These are phyloP conservation scores for Dryas iulia DNA, from an alignment of 1,140 invertebrate species.

Conservation along the genomic window DNA sequence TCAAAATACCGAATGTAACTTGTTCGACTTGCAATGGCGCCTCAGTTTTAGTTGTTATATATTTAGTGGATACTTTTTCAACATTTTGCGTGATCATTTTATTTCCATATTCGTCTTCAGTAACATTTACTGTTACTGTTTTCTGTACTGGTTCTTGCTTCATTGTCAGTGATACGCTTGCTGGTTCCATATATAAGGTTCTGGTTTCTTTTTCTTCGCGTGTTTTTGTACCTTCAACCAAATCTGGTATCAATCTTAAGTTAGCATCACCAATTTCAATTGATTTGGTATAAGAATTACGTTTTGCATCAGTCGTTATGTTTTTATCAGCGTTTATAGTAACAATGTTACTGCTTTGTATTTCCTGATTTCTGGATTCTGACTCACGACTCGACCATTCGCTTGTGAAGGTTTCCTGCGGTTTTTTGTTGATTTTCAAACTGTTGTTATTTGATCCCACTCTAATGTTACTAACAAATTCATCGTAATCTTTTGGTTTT, in stretches of 20 bases:
- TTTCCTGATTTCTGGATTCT: conserved; percentile 52
- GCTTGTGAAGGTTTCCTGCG: conserved; percentile 45
- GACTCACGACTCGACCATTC: conserved; percentile 44
- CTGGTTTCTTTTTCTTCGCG: conserved; percentile 61
- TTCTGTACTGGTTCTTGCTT: conserved; percentile 75
- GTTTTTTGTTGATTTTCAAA: conserved; percentile 58
- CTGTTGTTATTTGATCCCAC: conserved; percentile 75
- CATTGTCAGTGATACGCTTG: conserved; percentile 69
- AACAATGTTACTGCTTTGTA: conserved; percentile 62
- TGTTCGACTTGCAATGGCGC: conserved; percentile 76
- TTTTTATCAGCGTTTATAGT: conserved; percentile 67
- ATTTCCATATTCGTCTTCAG: conserved; percentile 77
- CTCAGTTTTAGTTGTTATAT: conserved; percentile 63
- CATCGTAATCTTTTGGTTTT: conserved; percentile 61
- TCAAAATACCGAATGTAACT: conserved; percentile 72
- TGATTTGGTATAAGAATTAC: conserved; percentile 70
- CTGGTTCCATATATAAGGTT: conserved; percentile 71
- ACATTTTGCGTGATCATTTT: conserved; percentile 78
- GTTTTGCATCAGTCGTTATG: conserved; percentile 42
- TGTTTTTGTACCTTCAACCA: conserved; percentile 68
- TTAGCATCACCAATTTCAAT: conserved; percentile 75
- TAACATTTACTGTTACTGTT: conserved; percentile 75
- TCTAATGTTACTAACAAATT: conserved; percentile 76
- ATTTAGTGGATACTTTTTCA: conserved; percentile 69
- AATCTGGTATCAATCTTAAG: conserved; percentile 64